phyloP scores from a whole-genome alignment of 2,797 vertebrate genomes.

The Merluccius polli region DNA sequence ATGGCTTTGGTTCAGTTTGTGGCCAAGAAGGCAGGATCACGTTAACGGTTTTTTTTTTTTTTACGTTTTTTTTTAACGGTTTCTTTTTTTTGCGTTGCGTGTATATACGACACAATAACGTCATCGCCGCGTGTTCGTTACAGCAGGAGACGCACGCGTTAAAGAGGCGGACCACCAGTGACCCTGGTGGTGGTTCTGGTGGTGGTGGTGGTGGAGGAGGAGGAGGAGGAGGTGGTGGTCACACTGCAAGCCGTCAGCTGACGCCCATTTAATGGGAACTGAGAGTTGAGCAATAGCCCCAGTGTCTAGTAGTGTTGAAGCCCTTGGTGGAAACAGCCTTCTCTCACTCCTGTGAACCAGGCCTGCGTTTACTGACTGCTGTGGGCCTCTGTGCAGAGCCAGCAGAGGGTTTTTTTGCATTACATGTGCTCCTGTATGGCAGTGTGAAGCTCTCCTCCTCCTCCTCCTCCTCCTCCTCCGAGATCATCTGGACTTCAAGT shows the following conservation, averaged over 20 bases:
- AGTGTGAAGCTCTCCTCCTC: background rate
- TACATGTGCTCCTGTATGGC: background rate
- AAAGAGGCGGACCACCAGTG: background rate
- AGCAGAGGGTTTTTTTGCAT: background rate
- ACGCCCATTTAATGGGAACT: background rate
- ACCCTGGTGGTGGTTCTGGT: too few species aligned
- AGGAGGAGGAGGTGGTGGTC: too few species aligned
- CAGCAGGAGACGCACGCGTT: background rate
- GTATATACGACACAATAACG: background rate
- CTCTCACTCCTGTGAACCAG: background rate
- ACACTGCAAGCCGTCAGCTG: background rate
- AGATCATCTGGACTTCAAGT: background rate
- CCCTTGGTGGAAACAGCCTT: too few species aligned
- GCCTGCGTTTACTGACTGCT: background rate
- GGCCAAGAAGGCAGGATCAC: background rate
- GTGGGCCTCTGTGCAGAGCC: background rate
- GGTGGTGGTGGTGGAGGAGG: too few species aligned
- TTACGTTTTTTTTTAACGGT: too few species aligned
- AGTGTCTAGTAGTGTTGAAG: background rate
- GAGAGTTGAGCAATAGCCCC: background rate
- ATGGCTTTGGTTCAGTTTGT: background rate
- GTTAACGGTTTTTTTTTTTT: background rate
- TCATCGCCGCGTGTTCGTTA: background rate
- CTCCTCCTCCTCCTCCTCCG: conserved; percentile 2
- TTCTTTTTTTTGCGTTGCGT: background rate